phyloP scores from a whole-genome alignment of 2,888 invertebrate genomes.

The Tryphoninae sp. region DNA sequence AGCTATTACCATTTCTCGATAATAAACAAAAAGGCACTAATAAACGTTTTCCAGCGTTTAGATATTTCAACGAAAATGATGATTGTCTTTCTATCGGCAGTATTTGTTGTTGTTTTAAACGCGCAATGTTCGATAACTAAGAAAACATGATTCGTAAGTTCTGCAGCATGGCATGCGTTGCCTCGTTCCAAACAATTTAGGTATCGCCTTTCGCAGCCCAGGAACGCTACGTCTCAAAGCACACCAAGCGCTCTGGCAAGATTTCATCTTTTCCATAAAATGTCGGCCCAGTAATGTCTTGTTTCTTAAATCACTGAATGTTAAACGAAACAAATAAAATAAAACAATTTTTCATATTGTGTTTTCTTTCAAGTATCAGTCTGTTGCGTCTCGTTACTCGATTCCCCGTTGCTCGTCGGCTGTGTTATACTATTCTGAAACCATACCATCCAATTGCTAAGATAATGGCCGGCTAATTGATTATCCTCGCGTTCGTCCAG shows the following conservation, averaged over 20 bases:
- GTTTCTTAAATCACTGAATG: not conserved
- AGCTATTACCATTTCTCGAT: not conserved
- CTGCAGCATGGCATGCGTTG: no score
- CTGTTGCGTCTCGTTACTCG: conserved; percentile 64
- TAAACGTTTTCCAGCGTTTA: conserved; percentile 12
- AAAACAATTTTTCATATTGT: conserved; percentile 1
- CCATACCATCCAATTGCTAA: conserved; percentile 77
- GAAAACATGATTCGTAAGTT: no score
- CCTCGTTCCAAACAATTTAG: no score
- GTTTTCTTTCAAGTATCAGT: conserved; percentile 22
- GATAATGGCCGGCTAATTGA: conserved; percentile 72
- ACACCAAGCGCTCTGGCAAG: no score
- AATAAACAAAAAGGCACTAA: conserved; percentile 41
- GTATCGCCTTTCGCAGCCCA: no score
- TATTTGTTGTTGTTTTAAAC: no score
- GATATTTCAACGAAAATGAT: not conserved
- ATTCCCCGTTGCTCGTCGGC: conserved; percentile 68
- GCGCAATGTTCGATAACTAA: no score
- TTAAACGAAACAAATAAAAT: not conserved
- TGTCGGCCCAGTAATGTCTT: no score
- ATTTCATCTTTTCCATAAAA: no score
- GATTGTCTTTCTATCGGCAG: no score
- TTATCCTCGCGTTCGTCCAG: conserved; percentile 70
- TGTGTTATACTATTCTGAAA: conserved; percentile 74
- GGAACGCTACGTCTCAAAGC: no score